Evolutionary conservation across 2,113 vertebrate genomes (phyloP).

Genomic region (Lophura nycthemera): DNA sequence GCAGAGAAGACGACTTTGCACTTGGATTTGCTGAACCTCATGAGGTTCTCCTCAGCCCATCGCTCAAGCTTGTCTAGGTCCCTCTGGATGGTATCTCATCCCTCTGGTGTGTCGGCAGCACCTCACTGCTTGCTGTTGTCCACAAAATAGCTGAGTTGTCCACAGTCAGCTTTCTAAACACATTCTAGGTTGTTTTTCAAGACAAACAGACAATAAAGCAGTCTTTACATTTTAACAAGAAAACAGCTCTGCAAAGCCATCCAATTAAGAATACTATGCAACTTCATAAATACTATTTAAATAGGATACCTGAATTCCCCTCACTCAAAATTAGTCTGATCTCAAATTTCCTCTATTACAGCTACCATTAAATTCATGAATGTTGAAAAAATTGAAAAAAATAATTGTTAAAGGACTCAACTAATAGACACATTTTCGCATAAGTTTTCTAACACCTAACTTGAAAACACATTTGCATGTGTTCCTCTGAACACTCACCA

Average conservation of each 20-base stretch:
- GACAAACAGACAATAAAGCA: not conserved
- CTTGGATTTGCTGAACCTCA: no score
- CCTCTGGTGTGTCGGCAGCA: no score
- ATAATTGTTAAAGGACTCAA: not conserved
- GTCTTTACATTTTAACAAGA: not conserved
- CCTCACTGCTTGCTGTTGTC: no score
- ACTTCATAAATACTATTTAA: not conserved
- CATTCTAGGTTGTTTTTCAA: not conserved
- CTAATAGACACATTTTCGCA: not conserved
- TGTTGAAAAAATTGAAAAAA: not conserved
- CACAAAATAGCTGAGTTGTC: not conserved
- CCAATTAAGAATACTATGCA: not conserved
- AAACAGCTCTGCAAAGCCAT: not conserved
- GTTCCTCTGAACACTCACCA: not conserved
- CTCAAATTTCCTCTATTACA: not conserved
- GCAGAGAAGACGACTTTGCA: no score
- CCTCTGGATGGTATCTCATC: no score
- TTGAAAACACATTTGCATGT: not conserved
- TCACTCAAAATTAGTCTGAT: not conserved
- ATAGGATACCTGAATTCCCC: not conserved
- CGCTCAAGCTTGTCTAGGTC: no score
- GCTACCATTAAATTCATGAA: not conserved
- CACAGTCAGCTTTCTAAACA: not conserved
- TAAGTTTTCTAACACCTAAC: not conserved
- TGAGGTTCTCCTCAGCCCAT: no score